Base-by-base conservation (phyloP, 2,888 invertebrate species). In the Parnassius glacialis region DNA sequence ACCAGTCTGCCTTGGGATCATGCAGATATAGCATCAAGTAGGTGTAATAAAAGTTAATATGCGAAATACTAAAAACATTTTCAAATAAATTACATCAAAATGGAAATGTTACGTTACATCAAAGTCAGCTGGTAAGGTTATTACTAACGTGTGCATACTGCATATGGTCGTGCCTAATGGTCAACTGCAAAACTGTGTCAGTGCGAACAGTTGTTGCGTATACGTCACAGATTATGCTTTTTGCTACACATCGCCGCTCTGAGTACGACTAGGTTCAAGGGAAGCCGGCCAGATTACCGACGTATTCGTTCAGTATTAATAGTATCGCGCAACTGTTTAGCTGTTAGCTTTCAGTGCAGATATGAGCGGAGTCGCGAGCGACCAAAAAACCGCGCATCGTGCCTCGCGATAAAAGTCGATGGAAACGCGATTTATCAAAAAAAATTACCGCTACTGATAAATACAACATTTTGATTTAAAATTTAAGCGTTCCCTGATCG, bases 161-260 rank as follows among this genome's bases (percentile, higher is more conserved):
- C 2, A 50, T 79, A 87, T 84, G 85, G 84, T 81, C 79, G 79
- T 83, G 81, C 79, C 77, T 81, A 79, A 83, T 85, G 85, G 81
- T 86, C 87, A 87, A 84, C 84, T 80, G 81, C 83, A 86, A 87
- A 90, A 85, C 85, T 89, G 80, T 90, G 90, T 90, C 90, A 90
- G 86, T 82, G 78, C 74, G 83, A 84, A 78, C 85, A 87, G 87
- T 89, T 87, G 86, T 79, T 82, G 79, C 78, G 79, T 77, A 74
- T 79, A 82, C 89, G 86, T 85, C 85, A 85, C 81, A 74, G 76
- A 80, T 87, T 87, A 87, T 84, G 87, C 80, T 77, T 80, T 78
- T 79, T 76, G 79, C 68, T 74, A 79, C 76, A 79, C 80, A 79
- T 79, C 72, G 54, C 51, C 41, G 50, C 52, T 69, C 69, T 77